Evolutionary conservation across 2,797 vertebrate species (phyloP), one percentile per base, ranked within the genome.

Genomic region (Chelidonichthys spinosus): DNA sequence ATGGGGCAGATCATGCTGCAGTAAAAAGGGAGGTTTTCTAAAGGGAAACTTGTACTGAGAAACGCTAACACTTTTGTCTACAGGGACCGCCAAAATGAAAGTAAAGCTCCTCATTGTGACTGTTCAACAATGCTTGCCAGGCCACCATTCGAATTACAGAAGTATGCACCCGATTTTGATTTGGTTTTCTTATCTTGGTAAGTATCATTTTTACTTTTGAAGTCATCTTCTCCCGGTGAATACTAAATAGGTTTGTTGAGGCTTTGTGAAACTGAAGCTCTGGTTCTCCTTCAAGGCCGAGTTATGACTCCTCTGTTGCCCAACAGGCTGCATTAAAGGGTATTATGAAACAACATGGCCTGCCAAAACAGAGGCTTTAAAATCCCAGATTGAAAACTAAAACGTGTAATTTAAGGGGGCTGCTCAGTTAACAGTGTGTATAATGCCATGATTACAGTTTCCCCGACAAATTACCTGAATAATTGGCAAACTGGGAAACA

Each of bases 291-390:
- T 54, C 40, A 58, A n/a, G 2, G 56, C 69, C 64, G 53, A 61
- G 61, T 64, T 72, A 76, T 35, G 61, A 65, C 53, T 81, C n/a
- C 37, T 43, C 14, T 36, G 39, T 76, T 85, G 55, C 74, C 55
- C 54, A 84, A 85, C 62, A 32, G 63, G 74, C 39, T 14, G 58
- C 63, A 78, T 83, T 83, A 84, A 81, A 82, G 56, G 4, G 32
- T 9, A 52, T 89, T 88, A 83, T 46, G 69, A 83, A 88, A 86
- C 63, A 55, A 36, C 15, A 13, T 8, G 32, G 25, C 10, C 50
- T 11, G 84, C 84, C 86, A 88, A 78, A 63, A 73, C 72, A 77
- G 50, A 73, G 81, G 75, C 82, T 88, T 84, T 84, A 62, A 52
- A 42, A 68, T 18, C 58, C 64, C 11, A 0, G 7, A 35, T 36